A percentile compares a stretch with the other conserved stretches of the same genome.
Conservation (phyloP, 2,888 invertebrate species). For the Anticlea derivata region DNA sequence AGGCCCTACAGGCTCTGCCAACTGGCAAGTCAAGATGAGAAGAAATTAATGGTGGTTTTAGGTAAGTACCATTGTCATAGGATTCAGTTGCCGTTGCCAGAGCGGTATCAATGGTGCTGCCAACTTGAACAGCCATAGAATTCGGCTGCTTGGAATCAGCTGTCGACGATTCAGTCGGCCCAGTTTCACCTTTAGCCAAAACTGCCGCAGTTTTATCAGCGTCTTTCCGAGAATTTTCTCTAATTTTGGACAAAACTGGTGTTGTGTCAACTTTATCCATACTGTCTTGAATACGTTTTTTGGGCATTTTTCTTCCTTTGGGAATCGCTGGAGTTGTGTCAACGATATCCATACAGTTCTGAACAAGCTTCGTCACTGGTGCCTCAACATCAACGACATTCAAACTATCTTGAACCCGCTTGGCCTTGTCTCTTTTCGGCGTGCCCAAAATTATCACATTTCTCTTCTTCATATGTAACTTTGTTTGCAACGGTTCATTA, state of each 20-base stretch:
- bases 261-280: constrained; percentile 5
- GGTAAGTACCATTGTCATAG: constrained; percentile 52
- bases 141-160: constrained; percentile 22
- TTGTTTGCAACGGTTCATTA: constrained; percentile 13
- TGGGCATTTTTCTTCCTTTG: constrained; percentile 2
- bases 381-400: background rate
- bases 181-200: background rate
- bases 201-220: background rate
- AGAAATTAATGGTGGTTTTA: no score
- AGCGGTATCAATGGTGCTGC: constrained; percentile 44
- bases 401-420: background rate
- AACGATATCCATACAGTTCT: background rate
- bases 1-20: no score
- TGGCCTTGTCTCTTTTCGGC: constrained; percentile 39
- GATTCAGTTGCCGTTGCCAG: constrained; percentile 36
- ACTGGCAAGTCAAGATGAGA: no score
- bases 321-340: constrained; percentile 8
- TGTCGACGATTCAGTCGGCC: constrained; percentile 9
- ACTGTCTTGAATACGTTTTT: constrained; percentile 12
- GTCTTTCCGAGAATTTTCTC: constrained; percentile 2
- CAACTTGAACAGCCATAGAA: constrained; percentile 58
- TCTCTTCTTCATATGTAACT: constrained; percentile 31
- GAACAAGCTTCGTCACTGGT: background rate
- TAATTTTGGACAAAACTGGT: background rate
- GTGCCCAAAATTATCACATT: constrained; percentile 51